A percentile compares a stretch with the other conserved stretches of the same genome.
These are phyloP conservation scores for Drosophila mulleri DNA, from an alignment of 2,888 invertebrate species.

Conservation along the genomic window DNA sequence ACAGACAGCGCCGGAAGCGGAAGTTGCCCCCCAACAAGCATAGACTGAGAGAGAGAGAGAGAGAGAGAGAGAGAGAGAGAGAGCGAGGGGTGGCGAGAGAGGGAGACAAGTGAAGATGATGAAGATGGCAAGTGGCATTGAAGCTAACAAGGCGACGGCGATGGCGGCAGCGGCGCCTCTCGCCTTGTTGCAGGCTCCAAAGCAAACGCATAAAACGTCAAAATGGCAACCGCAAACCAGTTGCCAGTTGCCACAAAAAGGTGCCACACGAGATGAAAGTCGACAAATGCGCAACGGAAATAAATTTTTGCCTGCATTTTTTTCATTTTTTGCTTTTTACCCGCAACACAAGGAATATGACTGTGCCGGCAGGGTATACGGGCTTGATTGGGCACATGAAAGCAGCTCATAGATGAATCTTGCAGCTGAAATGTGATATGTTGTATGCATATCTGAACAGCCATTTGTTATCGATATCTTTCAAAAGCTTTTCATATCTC, in stretches of 20 bases:
- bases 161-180: constrained; percentile 10
- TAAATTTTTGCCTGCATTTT: constrained; percentile 52
- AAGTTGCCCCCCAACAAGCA: constrained; percentile 46
- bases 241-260: constrained; percentile 38
- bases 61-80: background rate
- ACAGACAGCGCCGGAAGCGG: constrained; percentile 70
- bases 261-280: constrained; percentile 46
- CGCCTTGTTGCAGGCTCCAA: constrained; percentile 18
- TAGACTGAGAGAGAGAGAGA: background rate
- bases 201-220: constrained; percentile 73
- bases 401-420: background rate
- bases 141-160: constrained; percentile 65
- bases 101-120: constrained; percentile 38
- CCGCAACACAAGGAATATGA: background rate
- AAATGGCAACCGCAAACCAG: constrained; percentile 71
- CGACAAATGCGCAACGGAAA: constrained; percentile 74
- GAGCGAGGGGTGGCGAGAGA: background rate
- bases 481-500: too few species aligned
- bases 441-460: background rate
- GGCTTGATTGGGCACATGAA: background rate
- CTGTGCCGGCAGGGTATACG: background rate
- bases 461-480: background rate
- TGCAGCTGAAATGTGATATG: background rate
- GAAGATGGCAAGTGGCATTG: constrained; percentile 41
- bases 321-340: background rate